Evolutionary conservation across 2,113 vertebrate genomes (phyloP), one percentile per base, ranked within the genome.

Genomic region (Athene noctua): DNA sequence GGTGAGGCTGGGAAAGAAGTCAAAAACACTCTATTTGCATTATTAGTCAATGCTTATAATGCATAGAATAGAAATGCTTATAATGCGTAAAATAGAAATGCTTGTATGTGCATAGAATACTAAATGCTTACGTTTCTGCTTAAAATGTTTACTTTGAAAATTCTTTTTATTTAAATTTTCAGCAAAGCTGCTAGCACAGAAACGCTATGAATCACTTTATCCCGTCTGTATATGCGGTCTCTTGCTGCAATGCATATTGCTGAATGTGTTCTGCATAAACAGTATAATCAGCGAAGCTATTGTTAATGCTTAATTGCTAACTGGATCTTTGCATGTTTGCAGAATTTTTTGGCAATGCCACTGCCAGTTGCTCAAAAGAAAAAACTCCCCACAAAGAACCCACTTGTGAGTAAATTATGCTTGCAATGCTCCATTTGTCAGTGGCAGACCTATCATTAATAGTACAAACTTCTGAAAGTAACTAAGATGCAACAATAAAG

Each of bases 1-100:
- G n/a, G 18, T 9, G 2, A 6, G 0, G 2, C 21, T 11, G 32
- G 36, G 67, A 58, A 27, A 44, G 38, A 26, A 46, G 44, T 10
- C 27, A 58, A 16, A 59, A 11, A 0, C 0, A 0, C 86, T 59
- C n/a, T 11, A 7, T 51, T 58, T 86, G 65, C 36, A 4, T 57
- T 61, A 15, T 16, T 29, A 67, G 27, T 25, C 49, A 40, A 3
- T 11, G 34, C 40, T 46, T n/a, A 5, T 26, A 38, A 46, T 5
- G 13, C 3, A 1, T 6, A 11, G 34, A 77, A 25, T 51, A 18
- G 63, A 74, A 74, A 36, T 16, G 30, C 57, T 63, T 55, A 3
- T 42, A 17, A 16, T 5, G 42, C 5, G 2, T 55, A n/a, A 16
- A 81, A 19, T 1, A 51, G 42, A 67, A 68, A 22, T 32, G 72